Evolutionary conservation across 2,797 vertebrate species (phyloP).

Genomic region (Fistularia commersonii): DNA sequence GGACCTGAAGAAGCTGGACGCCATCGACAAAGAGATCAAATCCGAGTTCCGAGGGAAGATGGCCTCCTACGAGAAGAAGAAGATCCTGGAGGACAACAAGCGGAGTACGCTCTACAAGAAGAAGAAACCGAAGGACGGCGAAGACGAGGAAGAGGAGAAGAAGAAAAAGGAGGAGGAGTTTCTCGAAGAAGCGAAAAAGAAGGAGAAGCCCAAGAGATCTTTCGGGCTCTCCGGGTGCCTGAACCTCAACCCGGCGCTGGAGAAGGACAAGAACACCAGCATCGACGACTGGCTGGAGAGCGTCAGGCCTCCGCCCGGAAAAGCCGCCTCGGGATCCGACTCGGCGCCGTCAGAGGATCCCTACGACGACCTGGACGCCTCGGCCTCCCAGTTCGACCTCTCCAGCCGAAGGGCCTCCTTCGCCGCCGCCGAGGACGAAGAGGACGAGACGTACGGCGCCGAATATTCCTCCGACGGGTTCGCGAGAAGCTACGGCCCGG

Average conservation of each 20-base stretch:
- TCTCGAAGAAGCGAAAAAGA: slow-evolving; percentile 55
- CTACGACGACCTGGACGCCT: slow-evolving; percentile 70
- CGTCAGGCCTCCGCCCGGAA: slow-evolving; percentile 76
- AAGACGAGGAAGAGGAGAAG: slow-evolving; percentile 68
- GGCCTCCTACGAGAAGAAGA: slow-evolving; percentile 85
- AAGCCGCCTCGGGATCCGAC: slow-evolving; percentile 44
- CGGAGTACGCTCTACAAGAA: slow-evolving; percentile 95
- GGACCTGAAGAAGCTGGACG: slow-evolving; percentile 82
- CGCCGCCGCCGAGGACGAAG: slow-evolving; percentile 49
- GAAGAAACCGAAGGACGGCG: slow-evolving; percentile 81
- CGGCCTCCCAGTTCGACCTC: slow-evolving; percentile 78
- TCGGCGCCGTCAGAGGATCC: slow-evolving; percentile 65
- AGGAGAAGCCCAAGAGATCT: slow-evolving; percentile 59
- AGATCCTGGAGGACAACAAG: slow-evolving; percentile 88
- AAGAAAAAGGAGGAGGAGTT: slow-evolving; percentile 60
- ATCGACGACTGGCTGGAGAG: slow-evolving; percentile 84
- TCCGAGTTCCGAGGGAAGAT: slow-evolving; percentile 87
- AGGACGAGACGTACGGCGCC: slow-evolving; percentile 54
- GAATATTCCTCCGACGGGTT: slow-evolving; percentile 50
- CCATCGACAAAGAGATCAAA: slow-evolving; percentile 87
- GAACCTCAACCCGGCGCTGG: slow-evolving; percentile 56
- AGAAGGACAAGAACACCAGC: slow-evolving; percentile 67
- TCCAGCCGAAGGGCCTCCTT: slow-evolving; percentile 71
- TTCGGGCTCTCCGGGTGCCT: slow-evolving; percentile 66
- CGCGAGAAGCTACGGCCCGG: slow-evolving; percentile 21